These are phyloP conservation scores for Notocelia uddmanniana DNA, from an alignment of 2,888 invertebrate species.

Conservation along the genomic window DNA sequence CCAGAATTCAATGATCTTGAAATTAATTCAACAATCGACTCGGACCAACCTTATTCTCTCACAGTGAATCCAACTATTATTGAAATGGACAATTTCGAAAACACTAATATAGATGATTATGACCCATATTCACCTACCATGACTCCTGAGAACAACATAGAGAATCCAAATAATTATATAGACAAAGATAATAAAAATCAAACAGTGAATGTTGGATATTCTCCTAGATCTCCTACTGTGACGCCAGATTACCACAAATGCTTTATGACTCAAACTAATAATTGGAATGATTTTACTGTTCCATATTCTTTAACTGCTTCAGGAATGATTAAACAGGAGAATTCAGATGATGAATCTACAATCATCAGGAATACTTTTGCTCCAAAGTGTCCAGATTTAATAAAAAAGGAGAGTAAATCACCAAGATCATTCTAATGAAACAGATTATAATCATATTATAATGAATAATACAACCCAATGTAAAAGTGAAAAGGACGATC, in stretches of 20 bases:
- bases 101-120: background rate
- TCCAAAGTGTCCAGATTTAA: background rate
- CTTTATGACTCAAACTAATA: background rate
- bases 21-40: background rate
- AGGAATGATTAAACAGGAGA: background rate
- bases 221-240: background rate
- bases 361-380: background rate
- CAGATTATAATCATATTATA: conserved; percentile 4
- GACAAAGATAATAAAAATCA: too few relatives aligned
- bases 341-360: background rate
- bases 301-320: too few relatives aligned
- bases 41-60: background rate
- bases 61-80: background rate
- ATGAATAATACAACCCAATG: conserved; percentile 7
- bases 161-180: background rate
- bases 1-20: background rate
- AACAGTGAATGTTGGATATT: too few relatives aligned
- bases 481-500: conserved; percentile 1
- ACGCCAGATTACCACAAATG: background rate
- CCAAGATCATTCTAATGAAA: background rate
- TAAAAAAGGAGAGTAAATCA: conserved; percentile 10
- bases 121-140: background rate
- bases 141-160: background rate
- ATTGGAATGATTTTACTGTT: background rate
- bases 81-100: background rate